Conservation (phyloP, 2,113 vertebrate species). For the Aviceda subcristata region DNA sequence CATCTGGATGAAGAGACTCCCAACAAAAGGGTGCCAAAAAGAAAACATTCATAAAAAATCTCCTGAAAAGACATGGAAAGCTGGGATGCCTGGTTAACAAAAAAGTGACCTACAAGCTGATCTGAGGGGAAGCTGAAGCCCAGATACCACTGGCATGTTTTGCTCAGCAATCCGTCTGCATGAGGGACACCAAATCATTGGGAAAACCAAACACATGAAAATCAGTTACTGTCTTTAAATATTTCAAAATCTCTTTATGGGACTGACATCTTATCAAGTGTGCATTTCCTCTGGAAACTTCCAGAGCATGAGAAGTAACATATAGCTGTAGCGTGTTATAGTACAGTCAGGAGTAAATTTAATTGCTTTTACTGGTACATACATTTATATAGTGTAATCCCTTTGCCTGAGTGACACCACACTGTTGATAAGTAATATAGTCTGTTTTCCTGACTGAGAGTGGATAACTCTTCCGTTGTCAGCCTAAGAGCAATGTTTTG, state of each 20-base stretch:
- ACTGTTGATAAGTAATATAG: background rate
- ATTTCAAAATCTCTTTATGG: background rate
- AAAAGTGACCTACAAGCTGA: background rate
- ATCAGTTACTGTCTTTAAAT: background rate
- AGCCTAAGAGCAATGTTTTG: background rate
- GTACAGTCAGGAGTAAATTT: background rate
- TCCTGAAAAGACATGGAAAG: background rate
- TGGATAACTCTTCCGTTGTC: accelerated
- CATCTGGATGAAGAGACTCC: background rate
- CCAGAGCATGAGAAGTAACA: background rate
- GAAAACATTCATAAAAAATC: background rate
- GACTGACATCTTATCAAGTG: background rate
- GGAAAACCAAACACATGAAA: background rate
- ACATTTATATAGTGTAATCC: background rate
- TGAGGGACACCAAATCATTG: background rate
- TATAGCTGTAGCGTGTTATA: background rate
- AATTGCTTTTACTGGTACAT: background rate
- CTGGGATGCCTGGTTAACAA: background rate
- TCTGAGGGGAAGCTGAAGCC: background rate
- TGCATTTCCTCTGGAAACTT: background rate
- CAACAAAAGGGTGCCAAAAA: background rate
- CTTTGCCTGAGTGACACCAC: background rate
- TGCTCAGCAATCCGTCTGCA: background rate
- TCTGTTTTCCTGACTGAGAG: background rate
- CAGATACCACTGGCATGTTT: background rate